Base-by-base conservation (phyloP, 2,113 vertebrate species). In the Cyanoderma ruficeps region DNA sequence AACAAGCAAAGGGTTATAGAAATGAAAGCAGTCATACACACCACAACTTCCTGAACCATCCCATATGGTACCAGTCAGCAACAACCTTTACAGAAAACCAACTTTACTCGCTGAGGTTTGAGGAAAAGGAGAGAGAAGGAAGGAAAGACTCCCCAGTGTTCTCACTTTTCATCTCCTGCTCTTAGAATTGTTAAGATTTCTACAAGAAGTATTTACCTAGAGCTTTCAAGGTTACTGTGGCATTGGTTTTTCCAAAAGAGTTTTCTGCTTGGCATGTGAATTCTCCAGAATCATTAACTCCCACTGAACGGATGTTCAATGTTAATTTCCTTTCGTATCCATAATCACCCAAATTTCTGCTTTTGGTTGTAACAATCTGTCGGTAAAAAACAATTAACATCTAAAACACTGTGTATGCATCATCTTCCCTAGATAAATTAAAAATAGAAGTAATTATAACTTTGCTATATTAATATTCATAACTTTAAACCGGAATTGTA, bases 211-310 rank as follows among this genome's bases (percentile, higher is more conserved):
- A 97, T 91, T 98, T 98, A 99, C 99, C 99, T 96, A 98, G 98
- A 94, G 99, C 98, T 86, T 99, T 98, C 68, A 99, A 98, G 98
- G 98, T 98, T 96, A 99, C 97, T 7, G 98, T 98, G 97, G 98
- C 98, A 75, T 94, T 97, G 95, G 97, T 98, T 91, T 89, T 96
- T 92, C 99, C 99, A 10, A 98, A 99, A 89, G 98, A 77, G 83
- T 99, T 99, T 97, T 92, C 89, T 52, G 98, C 99, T 86, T 98
- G 97, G 96, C 99, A 99, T n/a, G 89, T 98, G 97, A 99, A 99
- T 74, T 95, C 98, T 86, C 99, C 99, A 22, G 98, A 97, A 88
- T 99, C 99, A 83, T 97, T 98, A 50, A 97, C 97, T 81, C 93
- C 96, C 92, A 98, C 98, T 33, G 98, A 96, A 61, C 74, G 83